Evolutionary conservation across 1,140 invertebrate species (phyloP).

Genomic region (Ectropis grisescens): DNA sequence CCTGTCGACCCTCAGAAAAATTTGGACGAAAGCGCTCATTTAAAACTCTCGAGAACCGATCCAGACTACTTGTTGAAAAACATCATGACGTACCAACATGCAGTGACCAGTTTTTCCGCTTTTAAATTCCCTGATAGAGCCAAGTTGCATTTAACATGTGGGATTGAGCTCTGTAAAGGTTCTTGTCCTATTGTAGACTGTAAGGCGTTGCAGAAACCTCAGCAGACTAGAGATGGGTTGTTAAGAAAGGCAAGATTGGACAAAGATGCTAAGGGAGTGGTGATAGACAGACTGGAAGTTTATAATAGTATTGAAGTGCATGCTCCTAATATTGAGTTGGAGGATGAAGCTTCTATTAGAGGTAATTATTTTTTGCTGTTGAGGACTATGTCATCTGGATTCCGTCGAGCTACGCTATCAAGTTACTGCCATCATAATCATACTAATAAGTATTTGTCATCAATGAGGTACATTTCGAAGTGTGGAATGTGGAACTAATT

Average conservation of each 20-base stretch:
- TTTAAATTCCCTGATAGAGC: slow-evolving; percentile 86
- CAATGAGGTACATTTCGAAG: too few relatives aligned
- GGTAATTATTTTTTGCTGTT: slow-evolving; percentile 31
- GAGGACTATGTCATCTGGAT: too few relatives aligned
- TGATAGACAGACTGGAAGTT: slow-evolving; percentile 78
- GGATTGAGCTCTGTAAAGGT: slow-evolving; percentile 76
- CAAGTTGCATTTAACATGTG: slow-evolving; percentile 78
- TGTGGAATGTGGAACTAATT: too few relatives aligned
- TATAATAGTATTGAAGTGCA: slow-evolving; percentile 85
- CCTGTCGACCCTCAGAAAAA: slow-evolving; percentile 29
- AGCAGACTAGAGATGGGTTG: slow-evolving; percentile 57
- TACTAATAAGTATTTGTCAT: too few relatives aligned
- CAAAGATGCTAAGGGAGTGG: slow-evolving; percentile 68
- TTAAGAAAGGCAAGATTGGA: slow-evolving; percentile 57
- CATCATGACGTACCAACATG: slow-evolving; percentile 72
- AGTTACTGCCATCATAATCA: too few relatives aligned
- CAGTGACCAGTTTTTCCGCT: slow-evolving; percentile 77
- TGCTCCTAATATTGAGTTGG: slow-evolving; percentile 80
- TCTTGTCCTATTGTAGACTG: slow-evolving; percentile 74
- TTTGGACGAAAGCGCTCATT: slow-evolving; percentile 25
- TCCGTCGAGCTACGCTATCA: too few relatives aligned
- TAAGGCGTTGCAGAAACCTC: slow-evolving; percentile 47
- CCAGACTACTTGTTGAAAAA: slow-evolving; percentile 51
- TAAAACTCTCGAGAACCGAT: slow-evolving; percentile 34
- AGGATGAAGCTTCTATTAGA: slow-evolving; percentile 69